Percentiles rank a stretch among this genome's conserved stretches.
These are phyloP conservation scores for Tetrao urogallus DNA, from an alignment of 2,113 vertebrate species.

Conservation along the genomic window DNA sequence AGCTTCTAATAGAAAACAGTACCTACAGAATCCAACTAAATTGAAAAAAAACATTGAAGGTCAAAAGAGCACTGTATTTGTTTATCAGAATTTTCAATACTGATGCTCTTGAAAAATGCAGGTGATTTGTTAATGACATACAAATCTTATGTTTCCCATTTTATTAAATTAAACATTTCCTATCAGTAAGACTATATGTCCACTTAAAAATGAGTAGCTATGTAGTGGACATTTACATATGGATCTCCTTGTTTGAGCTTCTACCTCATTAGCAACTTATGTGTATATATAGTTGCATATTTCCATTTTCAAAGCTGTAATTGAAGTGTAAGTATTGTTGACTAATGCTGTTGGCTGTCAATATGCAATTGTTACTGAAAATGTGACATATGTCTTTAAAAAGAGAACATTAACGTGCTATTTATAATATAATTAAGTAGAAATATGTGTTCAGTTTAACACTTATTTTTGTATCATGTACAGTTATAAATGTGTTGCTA, in stretches of 20 bases:
- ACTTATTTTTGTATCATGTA: background rate
- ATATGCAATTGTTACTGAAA: slow-evolving; percentile 29
- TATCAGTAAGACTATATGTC: background rate
- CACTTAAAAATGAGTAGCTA: background rate
- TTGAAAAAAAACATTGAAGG: background rate
- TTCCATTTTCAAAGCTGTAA: slow-evolving; percentile 44
- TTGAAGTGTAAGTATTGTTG: slow-evolving; percentile 60
- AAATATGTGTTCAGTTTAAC: background rate
- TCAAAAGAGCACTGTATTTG: background rate
- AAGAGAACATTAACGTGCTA: slow-evolving; percentile 22
- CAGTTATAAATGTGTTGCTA: background rate
- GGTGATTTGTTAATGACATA: background rate
- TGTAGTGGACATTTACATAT: background rate
- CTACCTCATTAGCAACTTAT: background rate
- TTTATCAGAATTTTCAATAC: background rate
- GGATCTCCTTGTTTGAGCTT: background rate
- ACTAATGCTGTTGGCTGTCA: slow-evolving; percentile 42
- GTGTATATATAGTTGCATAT: background rate
- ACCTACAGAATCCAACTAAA: background rate
- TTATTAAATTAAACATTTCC: background rate
- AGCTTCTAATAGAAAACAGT: background rate
- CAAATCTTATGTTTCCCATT: background rate
- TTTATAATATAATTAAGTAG: slow-evolving; percentile 22
- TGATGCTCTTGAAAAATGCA: background rate
- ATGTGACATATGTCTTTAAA: slow-evolving; percentile 46